phyloP scores from a whole-genome alignment of 2,113 vertebrate species.

The Myiopsitta monachus region DNA sequence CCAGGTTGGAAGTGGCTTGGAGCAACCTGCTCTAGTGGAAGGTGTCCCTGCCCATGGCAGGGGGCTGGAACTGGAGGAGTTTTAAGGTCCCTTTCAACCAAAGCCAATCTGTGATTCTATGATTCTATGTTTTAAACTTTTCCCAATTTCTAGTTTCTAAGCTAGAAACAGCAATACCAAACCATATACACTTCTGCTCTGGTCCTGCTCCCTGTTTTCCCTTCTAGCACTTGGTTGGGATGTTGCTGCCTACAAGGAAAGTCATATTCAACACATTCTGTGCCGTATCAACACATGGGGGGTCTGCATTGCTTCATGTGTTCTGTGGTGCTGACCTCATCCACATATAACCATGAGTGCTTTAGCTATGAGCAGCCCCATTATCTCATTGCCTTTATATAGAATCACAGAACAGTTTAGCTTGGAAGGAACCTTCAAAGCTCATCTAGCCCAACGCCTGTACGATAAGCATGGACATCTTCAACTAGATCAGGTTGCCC shows the following conservation, averaged over 20 bases:
- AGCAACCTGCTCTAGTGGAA: background rate
- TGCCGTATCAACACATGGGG: background rate
- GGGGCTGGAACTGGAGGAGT: background rate
- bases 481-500: background rate
- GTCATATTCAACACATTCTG: background rate
- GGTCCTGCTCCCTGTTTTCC: background rate
- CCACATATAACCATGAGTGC: rapidly evolving
- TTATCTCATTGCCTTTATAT: background rate
- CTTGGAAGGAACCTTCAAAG: background rate
- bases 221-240: background rate
- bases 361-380: background rate
- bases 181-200: background rate
- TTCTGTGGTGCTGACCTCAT: rapidly evolving
- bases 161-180: background rate
- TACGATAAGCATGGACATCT: background rate
- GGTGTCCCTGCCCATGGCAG: background rate
- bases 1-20: background rate
- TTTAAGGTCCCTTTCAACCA: background rate
- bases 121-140: background rate
- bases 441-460: background rate
- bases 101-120: background rate
- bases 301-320: background rate
- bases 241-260: background rate
- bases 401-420: background rate
- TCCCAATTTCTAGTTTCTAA: background rate